Evolutionary conservation across 2,113 vertebrate genomes (phyloP).

Genomic region (Odontophorus gujanensis): DNA sequence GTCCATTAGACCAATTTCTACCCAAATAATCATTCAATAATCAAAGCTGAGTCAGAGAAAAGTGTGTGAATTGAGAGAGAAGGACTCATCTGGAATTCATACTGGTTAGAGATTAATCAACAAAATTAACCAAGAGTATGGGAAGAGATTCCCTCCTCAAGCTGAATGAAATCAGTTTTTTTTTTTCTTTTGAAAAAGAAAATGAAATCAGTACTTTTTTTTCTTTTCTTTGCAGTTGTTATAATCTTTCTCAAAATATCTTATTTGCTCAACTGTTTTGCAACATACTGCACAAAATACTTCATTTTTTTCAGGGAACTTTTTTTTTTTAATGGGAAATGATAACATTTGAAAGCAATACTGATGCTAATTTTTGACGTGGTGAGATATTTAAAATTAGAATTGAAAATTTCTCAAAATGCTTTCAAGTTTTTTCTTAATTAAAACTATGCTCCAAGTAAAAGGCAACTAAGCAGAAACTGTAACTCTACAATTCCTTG

Average conservation of each 20-base stretch:
- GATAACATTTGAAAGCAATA: not conserved
- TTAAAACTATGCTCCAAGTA: not conserved
- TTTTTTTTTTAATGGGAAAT: not conserved
- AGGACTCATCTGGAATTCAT: not conserved
- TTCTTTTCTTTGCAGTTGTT: not conserved
- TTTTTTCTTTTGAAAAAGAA: too few species aligned
- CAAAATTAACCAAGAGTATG: not conserved
- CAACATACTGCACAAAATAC: not conserved
- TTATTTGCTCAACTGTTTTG: not conserved
- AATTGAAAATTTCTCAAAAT: not conserved
- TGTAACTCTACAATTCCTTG: not conserved
- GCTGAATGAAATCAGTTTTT: not conserved
- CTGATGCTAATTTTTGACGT: not conserved
- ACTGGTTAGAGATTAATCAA: not conserved
- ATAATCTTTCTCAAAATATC: not conserved
- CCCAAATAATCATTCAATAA: not conserved
- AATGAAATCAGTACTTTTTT: not conserved
- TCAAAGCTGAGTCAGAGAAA: not conserved
- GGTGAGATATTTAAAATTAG: not conserved
- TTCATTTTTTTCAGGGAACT: not conserved
- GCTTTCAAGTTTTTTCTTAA: not conserved
- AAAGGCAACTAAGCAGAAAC: not conserved
- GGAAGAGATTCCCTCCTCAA: not conserved
- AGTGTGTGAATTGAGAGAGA: not conserved
- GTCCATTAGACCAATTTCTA: not conserved